Evolutionary conservation across 2,113 vertebrate genomes (phyloP).

Genomic region (Dromas ardeola): DNA sequence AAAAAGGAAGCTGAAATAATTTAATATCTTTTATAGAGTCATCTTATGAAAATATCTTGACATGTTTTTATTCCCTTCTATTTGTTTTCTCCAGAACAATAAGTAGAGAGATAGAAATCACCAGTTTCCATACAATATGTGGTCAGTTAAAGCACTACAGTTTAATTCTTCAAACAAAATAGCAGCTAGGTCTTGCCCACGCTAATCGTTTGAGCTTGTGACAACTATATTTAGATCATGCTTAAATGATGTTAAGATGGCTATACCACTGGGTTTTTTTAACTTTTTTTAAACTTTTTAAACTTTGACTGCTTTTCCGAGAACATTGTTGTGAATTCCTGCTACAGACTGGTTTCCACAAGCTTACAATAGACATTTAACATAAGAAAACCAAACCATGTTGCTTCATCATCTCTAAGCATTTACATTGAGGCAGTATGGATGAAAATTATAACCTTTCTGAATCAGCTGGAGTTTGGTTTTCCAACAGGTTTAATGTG

Average conservation of each 20-base stretch:
- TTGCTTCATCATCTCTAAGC: not conserved
- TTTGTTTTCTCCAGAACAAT: not conserved
- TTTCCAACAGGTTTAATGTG: not conserved
- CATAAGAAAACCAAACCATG: not conserved
- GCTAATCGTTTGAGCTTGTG: not conserved
- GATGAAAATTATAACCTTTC: not conserved
- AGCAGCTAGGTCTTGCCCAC: not conserved
- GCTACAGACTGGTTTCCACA: not conserved
- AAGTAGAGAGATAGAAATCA: not conserved
- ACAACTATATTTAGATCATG: not conserved
- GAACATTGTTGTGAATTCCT: not conserved
- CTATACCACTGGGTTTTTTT: accelerated
- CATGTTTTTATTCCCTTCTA: not conserved
- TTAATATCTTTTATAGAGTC: not conserved
- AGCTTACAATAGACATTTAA: not conserved
- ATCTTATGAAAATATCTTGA: not conserved
- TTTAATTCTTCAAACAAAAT: not conserved
- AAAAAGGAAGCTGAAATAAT: not conserved
- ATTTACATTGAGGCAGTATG: not conserved
- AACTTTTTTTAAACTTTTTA: not conserved
- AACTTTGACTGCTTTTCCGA: not conserved
- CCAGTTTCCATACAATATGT: not conserved
- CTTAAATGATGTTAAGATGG: not conserved
- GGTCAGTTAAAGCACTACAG: not conserved
- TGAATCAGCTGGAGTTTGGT: not conserved